Percentiles rank a stretch among this genome's conserved stretches.
phyloP scores from a whole-genome alignment of 2,888 invertebrate genomes.

The Conops quadrifasciatus region DNA sequence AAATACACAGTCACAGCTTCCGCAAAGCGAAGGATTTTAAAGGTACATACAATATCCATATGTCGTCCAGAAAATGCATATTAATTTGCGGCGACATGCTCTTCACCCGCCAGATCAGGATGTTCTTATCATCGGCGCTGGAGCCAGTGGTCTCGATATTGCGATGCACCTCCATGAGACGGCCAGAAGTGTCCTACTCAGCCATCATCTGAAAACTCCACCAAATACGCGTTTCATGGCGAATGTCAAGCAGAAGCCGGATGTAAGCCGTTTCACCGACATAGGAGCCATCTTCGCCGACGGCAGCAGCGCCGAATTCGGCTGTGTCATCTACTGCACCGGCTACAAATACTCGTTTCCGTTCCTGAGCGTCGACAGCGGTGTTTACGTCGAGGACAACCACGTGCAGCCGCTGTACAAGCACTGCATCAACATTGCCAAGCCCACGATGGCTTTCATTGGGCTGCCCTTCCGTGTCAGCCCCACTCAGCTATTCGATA shows the following conservation, averaged over 20 bases:
- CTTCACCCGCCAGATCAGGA: constrained; percentile 60
- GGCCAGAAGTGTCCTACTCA: constrained; percentile 72
- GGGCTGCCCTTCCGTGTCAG: constrained; percentile 82
- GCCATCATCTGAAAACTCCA: constrained; percentile 71
- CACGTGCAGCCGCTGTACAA: constrained; percentile 85
- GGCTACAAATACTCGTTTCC: constrained; percentile 80
- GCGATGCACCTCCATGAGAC: constrained; percentile 73
- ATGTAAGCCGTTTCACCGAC: constrained; percentile 68
- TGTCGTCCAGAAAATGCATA: not conserved
- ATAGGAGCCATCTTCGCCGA: constrained; percentile 71
- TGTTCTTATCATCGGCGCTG: constrained; percentile 86
- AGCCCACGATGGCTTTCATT: constrained; percentile 82
- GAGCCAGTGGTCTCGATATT: constrained; percentile 84
- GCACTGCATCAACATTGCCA: constrained; percentile 81
- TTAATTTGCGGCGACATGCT: not conserved
- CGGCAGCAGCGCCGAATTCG: constrained; percentile 70
- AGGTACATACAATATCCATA: constrained; percentile 54
- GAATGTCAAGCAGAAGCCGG: constrained; percentile 74
- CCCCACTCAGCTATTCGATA: constrained; percentile 83
- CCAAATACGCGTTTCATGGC: constrained; percentile 71
- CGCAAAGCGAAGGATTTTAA: constrained; percentile 75
- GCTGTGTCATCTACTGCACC: constrained; percentile 79
- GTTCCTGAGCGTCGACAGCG: constrained; percentile 75
- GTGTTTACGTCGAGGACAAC: constrained; percentile 76
- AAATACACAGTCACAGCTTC: constrained; percentile 85